These are phyloP conservation scores for Harpagoxenus sublaevis DNA, from an alignment of 2,888 invertebrate genomes.

Conservation along the genomic window DNA sequence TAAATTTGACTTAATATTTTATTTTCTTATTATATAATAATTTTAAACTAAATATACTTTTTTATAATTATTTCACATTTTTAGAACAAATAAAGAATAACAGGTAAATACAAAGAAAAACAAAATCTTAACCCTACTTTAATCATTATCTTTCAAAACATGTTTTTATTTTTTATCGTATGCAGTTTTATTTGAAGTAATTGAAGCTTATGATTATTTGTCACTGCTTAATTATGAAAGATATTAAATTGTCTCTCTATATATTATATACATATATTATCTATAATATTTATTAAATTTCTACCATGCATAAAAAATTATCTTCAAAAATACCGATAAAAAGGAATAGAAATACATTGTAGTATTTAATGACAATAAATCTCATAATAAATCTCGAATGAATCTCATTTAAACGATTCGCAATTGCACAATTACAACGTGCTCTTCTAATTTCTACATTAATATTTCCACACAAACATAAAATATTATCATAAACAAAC, in stretches of 20 bases:
- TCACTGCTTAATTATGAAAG: background rate
- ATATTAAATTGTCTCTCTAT: background rate
- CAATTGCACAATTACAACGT: no score
- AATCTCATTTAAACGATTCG: no score
- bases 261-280: slow-evolving; percentile 24
- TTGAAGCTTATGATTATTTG: background rate
- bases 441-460: no score
- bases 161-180: background rate
- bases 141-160: background rate
- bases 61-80: background rate
- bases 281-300: no score
- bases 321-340: no score
- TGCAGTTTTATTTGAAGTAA: background rate
- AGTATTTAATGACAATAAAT: no score
- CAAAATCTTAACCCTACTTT: background rate
- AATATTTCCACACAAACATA: no score
- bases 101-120: background rate
- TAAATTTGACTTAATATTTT: background rate
- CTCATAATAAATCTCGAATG: no score
- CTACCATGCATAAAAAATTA: no score
- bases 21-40: background rate
- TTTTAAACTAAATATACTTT: background rate
- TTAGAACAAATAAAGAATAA: background rate
- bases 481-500: no score
- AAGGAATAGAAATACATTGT: no score